Evolutionary conservation across 2,113 vertebrate genomes (phyloP), one percentile per base, ranked within the genome.

Genomic region (Etheostoma spectabile): DNA sequence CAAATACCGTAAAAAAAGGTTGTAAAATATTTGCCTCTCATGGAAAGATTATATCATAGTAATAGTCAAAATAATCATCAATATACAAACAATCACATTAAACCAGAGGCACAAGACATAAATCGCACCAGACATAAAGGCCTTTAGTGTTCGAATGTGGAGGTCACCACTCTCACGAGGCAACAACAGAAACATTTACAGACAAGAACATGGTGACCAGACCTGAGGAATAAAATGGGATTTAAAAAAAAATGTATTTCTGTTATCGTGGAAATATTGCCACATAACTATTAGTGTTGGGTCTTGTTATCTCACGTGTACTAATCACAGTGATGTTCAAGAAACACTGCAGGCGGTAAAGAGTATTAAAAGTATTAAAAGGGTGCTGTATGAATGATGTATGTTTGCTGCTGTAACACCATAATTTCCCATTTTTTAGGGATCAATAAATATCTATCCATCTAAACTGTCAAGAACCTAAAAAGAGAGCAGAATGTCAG

Each of bases 1-100:
- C 27, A 78, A 85, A 86, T 19, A 79, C 67, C 53, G 52, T 83
- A 68, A 81, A 79, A 22, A 74, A 42, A n/a, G 5, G 33, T 53
- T 76, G 65, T 61, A 64, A 33, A 46, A 66, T 72, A 16, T 14
- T 52, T 68, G 33, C 8, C 22, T 66, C 16, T 48, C 19, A 0
- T 38, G 38, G 30, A 11, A 33, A 21, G 19, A 65, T 56, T 8
- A 45, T 66, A 38, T 56, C 16, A 38, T 0, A 33, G 14, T 65
- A 51, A 21, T 57, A 30, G 49, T 48, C 30, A 16, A 16, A 81
- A 51, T 27, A 68, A 8, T 16, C 0, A 64, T 10, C 35, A 42
- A 74, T 48, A 70, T 2, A 68, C 8, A 72, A 63, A 24, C 61
- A 12, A 56, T 56, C 24, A 57, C 19, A 56, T 33, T 4, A 65